phyloP scores from a whole-genome alignment of 2,888 invertebrate species.

The Odontocolon sp. region DNA sequence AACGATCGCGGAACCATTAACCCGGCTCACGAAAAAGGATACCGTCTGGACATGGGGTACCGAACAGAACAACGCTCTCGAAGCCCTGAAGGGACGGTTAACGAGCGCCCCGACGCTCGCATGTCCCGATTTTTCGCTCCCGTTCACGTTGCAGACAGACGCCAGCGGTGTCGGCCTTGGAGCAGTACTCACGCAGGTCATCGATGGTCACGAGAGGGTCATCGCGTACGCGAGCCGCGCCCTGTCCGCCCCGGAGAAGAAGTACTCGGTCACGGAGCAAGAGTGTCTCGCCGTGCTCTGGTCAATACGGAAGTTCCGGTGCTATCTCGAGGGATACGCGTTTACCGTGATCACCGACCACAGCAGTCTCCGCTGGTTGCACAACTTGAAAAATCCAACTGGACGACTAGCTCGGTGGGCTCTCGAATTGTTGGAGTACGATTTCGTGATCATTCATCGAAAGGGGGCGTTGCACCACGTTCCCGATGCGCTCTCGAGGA shows the following conservation, averaged over 20 bases:
- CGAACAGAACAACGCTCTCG: slow-evolving; percentile 27
- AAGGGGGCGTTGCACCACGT: background rate
- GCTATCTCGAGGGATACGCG: slow-evolving; percentile 41
- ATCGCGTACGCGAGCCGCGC: slow-evolving; percentile 59
- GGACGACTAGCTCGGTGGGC: background rate
- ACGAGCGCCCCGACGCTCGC: slow-evolving; percentile 53
- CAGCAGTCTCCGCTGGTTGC: slow-evolving; percentile 47
- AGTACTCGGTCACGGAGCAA: slow-evolving; percentile 54
- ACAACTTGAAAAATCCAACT: slow-evolving; percentile 1
- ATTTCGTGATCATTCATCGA: background rate
- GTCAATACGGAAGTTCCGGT: slow-evolving; percentile 39
- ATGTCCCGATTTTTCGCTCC: slow-evolving; percentile 58
- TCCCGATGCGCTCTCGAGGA: background rate
- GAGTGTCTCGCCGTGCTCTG: slow-evolving; percentile 61
- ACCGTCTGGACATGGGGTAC: slow-evolving; percentile 17
- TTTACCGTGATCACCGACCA: slow-evolving; percentile 66
- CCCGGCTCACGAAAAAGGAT: slow-evolving; percentile 55
- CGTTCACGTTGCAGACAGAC: slow-evolving; percentile 49
- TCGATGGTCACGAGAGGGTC: slow-evolving; percentile 46
- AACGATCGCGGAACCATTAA: slow-evolving; percentile 58
- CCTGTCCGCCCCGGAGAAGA: slow-evolving; percentile 34
- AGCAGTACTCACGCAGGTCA: slow-evolving; percentile 58
- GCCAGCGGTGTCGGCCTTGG: slow-evolving; percentile 48
- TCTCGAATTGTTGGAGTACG: background rate
- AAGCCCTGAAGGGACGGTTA: slow-evolving; percentile 19